Base-by-base conservation (phyloP, 2,797 vertebrate species). In the Tragopan temminckii region DNA sequence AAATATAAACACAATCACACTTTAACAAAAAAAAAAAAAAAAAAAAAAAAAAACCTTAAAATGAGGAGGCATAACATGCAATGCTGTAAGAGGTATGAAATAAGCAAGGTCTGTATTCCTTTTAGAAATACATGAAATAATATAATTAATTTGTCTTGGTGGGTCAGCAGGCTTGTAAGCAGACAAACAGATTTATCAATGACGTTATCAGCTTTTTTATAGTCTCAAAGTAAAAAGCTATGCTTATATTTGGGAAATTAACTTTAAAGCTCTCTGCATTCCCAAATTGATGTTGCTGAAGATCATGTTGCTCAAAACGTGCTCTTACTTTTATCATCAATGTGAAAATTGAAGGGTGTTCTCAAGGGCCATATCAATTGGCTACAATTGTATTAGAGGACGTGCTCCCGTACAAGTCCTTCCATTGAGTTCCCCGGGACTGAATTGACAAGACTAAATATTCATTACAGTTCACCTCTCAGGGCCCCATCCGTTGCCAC, bases 351-450 rank as follows among this genome's bases (percentile, higher is more conserved):
- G 3, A 43, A 58, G 58, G 43, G 33, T 20, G 20, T 35, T 72
- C 35, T 46, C 18, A 17, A 52, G 38, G 33, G 19, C 55, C 62
- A 25, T 33, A 52, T 72, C 35, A 75, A 19, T 2, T 10, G 45
- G 45, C 36, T 69, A 35, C 58, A 58, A n/a, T 33, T 45, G 48
- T 19, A 10, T 33, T 23, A 31, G 1, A 24, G 82, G 58, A 63
- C 38, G 7, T 2, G 27, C 14, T 35, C 13, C 36, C 17, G 2
- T 6, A 0, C 9, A 40, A 72, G 19, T 25, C 38, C 29, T 19
- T 46, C 18, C 40, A 33, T 4, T 10, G 13, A 59, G 35, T 25
- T 59, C 63, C 31, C 40, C 25, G 7, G 31, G 50, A 53, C 2
- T 48, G 68, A 27, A 70, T 55, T 83, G 25, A 36, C 23, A 46